Evolutionary conservation across 2,888 invertebrate genomes (phyloP).

Genomic region (Nephrotoma guestfalica): DNA sequence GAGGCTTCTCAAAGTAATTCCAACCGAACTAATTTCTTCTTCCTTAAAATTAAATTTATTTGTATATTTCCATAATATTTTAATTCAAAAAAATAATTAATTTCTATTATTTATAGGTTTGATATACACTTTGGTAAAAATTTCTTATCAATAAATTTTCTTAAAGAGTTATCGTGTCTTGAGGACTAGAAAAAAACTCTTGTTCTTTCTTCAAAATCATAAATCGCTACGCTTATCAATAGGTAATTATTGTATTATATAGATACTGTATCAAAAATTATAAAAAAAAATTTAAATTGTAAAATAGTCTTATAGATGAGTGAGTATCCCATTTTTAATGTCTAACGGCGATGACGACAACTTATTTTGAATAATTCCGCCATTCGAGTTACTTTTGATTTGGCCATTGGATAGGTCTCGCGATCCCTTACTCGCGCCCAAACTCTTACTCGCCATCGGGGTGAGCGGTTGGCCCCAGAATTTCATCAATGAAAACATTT

Average conservation of each 20-base stretch:
- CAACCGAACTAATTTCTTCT: too few species aligned
- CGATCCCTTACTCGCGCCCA: constrained; percentile 28
- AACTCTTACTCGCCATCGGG: constrained; percentile 30
- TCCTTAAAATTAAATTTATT: background rate
- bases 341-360: background rate
- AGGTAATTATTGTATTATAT: background rate
- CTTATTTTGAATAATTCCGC: constrained; percentile 10
- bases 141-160: background rate
- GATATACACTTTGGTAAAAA: background rate
- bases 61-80: background rate
- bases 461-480: constrained; percentile 31
- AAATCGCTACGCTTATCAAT: background rate
- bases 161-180: background rate
- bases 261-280: background rate
- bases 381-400: constrained; percentile 26
- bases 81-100: background rate
- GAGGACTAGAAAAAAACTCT: background rate
- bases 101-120: background rate
- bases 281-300: background rate
- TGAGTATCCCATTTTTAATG: background rate
- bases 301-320: constrained; percentile 1
- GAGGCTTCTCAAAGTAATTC: too few species aligned
- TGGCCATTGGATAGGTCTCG: constrained; percentile 25
- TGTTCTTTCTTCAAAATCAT: background rate
- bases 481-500: constrained; percentile 26